Conservation (phyloP, 2,888 invertebrate species). For the Dryobota labecula region DNA sequence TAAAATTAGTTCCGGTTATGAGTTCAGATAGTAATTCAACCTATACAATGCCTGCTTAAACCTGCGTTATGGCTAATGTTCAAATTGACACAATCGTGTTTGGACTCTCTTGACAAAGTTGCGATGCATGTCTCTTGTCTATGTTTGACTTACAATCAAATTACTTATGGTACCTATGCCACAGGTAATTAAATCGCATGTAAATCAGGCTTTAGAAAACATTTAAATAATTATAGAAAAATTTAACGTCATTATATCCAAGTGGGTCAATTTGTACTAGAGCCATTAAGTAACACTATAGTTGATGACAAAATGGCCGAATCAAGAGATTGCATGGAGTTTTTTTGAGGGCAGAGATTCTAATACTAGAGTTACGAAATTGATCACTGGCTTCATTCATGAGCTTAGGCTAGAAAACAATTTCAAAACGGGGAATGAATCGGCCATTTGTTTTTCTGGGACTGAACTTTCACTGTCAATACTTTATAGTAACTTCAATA, state of each 20-base stretch:
- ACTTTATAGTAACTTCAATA: not conserved
- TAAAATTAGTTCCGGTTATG: not conserved
- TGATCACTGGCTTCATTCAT: not conserved
- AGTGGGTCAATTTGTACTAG: conserved; percentile 8
- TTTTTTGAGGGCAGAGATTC: not conserved
- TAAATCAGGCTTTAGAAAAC: not conserved
- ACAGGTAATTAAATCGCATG: not conserved
- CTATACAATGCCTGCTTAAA: not conserved
- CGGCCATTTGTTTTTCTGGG: conserved; percentile 6
- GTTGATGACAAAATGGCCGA: conserved; percentile 8
- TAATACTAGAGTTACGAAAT: not conserved
- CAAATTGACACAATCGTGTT: not conserved
- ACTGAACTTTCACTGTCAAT: not conserved
- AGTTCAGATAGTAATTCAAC: not conserved
- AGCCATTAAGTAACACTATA: not conserved
- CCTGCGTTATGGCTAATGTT: not conserved
- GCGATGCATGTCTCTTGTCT: not conserved
- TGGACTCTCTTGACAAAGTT: not conserved
- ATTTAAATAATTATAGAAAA: not conserved
- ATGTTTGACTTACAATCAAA: not conserved
- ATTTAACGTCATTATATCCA: too few relatives aligned
- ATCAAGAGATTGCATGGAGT: not conserved
- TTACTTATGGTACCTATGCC: not conserved
- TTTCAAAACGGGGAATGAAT: conserved; percentile 4
- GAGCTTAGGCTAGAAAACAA: not conserved